phyloP scores from a whole-genome alignment of 2,113 vertebrate genomes.

The Sciurus niger region DNA sequence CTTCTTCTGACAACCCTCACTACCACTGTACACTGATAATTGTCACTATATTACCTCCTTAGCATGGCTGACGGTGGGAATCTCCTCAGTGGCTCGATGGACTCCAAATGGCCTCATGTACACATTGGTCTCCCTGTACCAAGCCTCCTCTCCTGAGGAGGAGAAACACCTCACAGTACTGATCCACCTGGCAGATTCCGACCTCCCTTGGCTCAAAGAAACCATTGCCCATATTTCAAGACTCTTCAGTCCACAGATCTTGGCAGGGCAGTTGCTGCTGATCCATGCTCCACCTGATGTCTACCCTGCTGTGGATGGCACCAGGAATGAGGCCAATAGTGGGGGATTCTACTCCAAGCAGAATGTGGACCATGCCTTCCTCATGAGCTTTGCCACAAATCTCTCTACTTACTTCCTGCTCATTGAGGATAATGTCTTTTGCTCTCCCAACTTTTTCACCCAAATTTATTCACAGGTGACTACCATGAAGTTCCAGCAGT shows the following conservation, averaged over 20 bases:
- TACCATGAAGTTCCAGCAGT: constrained; percentile 82
- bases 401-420: constrained; percentile 93
- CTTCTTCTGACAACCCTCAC: not conserved
- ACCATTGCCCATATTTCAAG: constrained; percentile 78
- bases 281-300: constrained; percentile 86
- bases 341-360: constrained; percentile 92
- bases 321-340: constrained; percentile 82
- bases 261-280: constrained; percentile 90
- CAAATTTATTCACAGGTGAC: constrained; percentile 86
- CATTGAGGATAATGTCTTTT: constrained; percentile 91
- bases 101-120: constrained; percentile 88
- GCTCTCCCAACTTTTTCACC: constrained; percentile 89
- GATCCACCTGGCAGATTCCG: constrained; percentile 90
- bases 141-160: constrained; percentile 89
- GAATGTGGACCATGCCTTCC: constrained; percentile 93
- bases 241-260: constrained; percentile 87
- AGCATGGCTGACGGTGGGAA: constrained; percentile 92
- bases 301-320: constrained; percentile 89
- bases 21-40: not conserved
- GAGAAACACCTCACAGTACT: constrained; percentile 92
- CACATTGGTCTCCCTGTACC: constrained; percentile 92
- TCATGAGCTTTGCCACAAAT: constrained; percentile 90
- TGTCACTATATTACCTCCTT: not conserved
- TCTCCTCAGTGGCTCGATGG: constrained; percentile 87
- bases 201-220: constrained; percentile 85